These are phyloP conservation scores for Gisinianus flammeolus DNA, from an alignment of 2,888 invertebrate genomes.

Conservation along the genomic window DNA sequence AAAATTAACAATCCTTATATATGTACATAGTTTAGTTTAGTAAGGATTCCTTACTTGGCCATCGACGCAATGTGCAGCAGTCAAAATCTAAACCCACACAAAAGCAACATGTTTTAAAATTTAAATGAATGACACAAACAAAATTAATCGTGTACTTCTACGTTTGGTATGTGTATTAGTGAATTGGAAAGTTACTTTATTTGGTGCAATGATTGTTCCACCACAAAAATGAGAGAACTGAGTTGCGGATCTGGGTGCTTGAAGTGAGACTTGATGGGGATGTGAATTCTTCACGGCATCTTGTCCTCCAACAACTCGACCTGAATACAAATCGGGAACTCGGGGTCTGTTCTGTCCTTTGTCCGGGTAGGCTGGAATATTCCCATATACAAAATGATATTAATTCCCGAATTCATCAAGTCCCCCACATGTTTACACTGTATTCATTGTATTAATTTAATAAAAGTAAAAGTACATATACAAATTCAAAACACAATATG, in stretches of 20 bases:
- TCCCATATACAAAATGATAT: background rate
- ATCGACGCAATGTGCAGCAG: conserved; percentile 24
- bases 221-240: conserved; percentile 14
- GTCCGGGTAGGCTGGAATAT: background rate
- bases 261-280: conserved; percentile 22
- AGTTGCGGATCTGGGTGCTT: background rate
- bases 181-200: background rate
- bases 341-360: background rate
- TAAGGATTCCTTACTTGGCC: too few relatives aligned
- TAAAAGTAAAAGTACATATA: background rate
- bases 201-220: conserved; percentile 7
- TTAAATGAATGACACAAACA: too few relatives aligned
- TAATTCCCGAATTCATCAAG: too few relatives aligned
- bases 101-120: too few relatives aligned
- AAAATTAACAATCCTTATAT: too few relatives aligned
- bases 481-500: background rate
- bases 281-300: background rate
- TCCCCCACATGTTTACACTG: too few relatives aligned
- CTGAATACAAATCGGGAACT: background rate
- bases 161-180: background rate
- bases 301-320: conserved; percentile 3
- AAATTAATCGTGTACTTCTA: background rate
- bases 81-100: too few relatives aligned
- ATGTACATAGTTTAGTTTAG: too few relatives aligned
- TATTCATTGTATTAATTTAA: too few relatives aligned